phyloP scores from a whole-genome alignment of 2,797 vertebrate genomes.

The Ataeniobius toweri region DNA sequence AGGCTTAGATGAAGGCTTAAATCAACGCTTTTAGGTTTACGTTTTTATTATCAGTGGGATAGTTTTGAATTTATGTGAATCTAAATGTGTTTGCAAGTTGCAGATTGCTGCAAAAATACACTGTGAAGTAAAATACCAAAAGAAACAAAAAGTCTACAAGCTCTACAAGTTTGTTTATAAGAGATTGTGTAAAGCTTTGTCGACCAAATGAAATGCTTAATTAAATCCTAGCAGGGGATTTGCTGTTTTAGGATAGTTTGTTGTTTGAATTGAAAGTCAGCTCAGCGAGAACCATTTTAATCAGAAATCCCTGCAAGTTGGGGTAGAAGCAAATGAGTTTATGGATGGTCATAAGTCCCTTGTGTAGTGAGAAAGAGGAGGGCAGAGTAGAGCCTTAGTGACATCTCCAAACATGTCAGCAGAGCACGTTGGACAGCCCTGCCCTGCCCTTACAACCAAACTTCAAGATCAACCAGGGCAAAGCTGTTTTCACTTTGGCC shows the following conservation, averaged over 20 bases:
- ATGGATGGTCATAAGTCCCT: conserved; percentile 48
- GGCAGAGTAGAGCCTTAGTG: conserved; percentile 69
- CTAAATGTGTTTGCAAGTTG: not conserved
- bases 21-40: not conserved
- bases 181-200: not conserved
- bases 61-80: not conserved
- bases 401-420: conserved; percentile 84
- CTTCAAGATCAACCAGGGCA: conserved; percentile 80
- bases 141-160: not conserved
- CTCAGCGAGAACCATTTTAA: not conserved
- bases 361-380: conserved; percentile 70
- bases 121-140: not conserved
- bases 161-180: not conserved
- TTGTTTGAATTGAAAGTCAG: conserved; percentile 2
- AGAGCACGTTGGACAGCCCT: conserved; percentile 74
- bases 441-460: conserved; percentile 81
- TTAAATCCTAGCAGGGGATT: conserved; percentile 6
- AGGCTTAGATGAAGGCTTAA: not conserved
- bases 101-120: not conserved
- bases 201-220: not conserved
- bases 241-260: not conserved
- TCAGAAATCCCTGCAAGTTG: not conserved
- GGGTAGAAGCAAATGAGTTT: conserved; percentile 56
- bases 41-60: not conserved
- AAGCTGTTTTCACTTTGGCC: conserved; percentile 69